Percentiles rank a stretch among this genome's conserved stretches.
These are phyloP conservation scores for Australoheros facetus DNA, from an alignment of 2,797 vertebrate genomes.

Conservation along the genomic window DNA sequence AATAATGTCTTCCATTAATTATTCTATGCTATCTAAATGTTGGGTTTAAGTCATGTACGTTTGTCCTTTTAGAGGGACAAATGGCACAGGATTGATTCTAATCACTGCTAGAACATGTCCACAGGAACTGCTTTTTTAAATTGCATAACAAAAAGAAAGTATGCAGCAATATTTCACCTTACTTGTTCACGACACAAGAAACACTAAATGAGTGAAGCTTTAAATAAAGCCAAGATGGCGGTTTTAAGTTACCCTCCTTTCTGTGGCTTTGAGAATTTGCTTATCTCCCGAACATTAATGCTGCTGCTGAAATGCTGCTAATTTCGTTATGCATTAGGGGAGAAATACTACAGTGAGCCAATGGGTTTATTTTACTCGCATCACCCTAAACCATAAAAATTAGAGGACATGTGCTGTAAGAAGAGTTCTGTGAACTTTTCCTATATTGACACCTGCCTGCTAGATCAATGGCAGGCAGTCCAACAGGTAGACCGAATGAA, in stretches of 20 bases:
- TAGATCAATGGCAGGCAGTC: constrained; percentile 63
- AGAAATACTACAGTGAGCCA: neutral
- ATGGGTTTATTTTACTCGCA: neutral
- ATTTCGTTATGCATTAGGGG: neutral
- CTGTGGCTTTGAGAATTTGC: neutral
- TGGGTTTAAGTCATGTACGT: neutral
- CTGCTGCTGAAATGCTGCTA: neutral
- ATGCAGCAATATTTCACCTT: neutral
- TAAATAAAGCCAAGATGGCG: neutral
- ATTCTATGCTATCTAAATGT: constrained; percentile 21
- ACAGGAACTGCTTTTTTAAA: neutral
- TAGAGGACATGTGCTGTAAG: constrained; percentile 18
- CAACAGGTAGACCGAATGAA: constrained; percentile 67
- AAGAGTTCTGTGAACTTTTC: constrained; percentile 44
- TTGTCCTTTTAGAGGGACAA: neutral
- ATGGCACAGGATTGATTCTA: neutral
- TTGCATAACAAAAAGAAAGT: neutral
- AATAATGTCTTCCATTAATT: constrained; percentile 25
- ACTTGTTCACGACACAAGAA: neutral
- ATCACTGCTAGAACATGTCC: neutral
- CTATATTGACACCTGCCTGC: constrained; percentile 68
- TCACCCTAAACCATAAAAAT: constrained; percentile 8
- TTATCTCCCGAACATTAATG: neutral
- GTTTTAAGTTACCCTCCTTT: neutral
- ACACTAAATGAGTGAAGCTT: neutral